These are phyloP conservation scores for Paramisgurnus dabryanus DNA, from an alignment of 2,113 vertebrate genomes.

Conservation along the genomic window DNA sequence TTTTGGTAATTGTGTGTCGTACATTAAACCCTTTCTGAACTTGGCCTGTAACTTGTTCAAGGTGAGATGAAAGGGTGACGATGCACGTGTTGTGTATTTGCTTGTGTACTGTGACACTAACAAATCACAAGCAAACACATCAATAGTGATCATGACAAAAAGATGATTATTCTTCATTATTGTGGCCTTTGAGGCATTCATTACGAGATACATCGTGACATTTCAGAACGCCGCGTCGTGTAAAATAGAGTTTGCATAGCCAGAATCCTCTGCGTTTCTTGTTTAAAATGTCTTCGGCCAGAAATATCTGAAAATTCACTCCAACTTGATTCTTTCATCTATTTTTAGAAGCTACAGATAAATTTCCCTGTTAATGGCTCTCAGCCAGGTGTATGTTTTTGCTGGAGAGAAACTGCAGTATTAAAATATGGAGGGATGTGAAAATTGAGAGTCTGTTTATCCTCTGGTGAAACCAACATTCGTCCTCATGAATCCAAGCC, in stretches of 20 bases:
- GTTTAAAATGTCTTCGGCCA: not conserved
- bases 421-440: not conserved
- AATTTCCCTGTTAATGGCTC: not conserved
- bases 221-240: too few relatives aligned
- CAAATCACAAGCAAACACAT: too few relatives aligned
- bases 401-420: not conserved
- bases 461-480: slow-evolving; percentile 45
- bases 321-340: slow-evolving; percentile 1
- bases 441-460: slow-evolving; percentile 1
- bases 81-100: too few relatives aligned
- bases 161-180: too few relatives aligned
- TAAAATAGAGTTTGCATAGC: not conserved
- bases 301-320: not conserved
- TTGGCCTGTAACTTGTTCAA: not conserved
- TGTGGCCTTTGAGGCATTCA: too few relatives aligned
- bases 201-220: too few relatives aligned
- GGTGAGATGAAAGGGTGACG: too few relatives aligned
- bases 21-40: not conserved
- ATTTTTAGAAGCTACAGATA: not conserved
- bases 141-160: too few relatives aligned
- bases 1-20: not conserved
- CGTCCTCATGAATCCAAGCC: slow-evolving; percentile 53
- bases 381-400: slow-evolving; percentile 12
- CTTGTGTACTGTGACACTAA: too few relatives aligned
- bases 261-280: not conserved